phyloP scores from a whole-genome alignment of 2,113 vertebrate species.

The Anolis carolinensis region DNA sequence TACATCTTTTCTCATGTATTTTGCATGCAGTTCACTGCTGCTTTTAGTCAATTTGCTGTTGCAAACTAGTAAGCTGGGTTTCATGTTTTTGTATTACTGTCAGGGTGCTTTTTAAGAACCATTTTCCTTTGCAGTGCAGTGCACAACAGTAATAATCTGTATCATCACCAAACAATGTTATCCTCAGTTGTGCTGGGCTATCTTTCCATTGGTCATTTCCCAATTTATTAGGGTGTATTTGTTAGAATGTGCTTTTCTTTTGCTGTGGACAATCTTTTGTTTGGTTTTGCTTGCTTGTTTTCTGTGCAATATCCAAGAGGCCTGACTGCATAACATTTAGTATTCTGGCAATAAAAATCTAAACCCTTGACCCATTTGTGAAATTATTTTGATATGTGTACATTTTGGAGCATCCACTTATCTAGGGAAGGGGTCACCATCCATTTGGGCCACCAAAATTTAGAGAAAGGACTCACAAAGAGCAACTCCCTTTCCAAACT shows the following conservation, averaged over 20 bases:
- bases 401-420: neutral
- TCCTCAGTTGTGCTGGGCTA: constrained; percentile 44
- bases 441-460: neutral
- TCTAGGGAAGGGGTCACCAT: too few relatives aligned
- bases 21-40: constrained; percentile 27
- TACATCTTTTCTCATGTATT: constrained; percentile 23
- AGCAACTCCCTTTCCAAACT: neutral
- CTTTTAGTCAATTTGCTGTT: constrained; percentile 2
- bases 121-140: constrained; percentile 20
- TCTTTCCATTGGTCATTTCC: constrained; percentile 63
- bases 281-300: constrained; percentile 71
- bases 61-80: constrained; percentile 34
- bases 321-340: constrained; percentile 66
- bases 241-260: constrained; percentile 62
- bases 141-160: constrained; percentile 27
- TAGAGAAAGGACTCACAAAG: neutral
- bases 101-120: neutral
- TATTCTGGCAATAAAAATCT: constrained; percentile 80
- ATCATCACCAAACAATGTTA: constrained; percentile 34
- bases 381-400: constrained; percentile 13
- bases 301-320: constrained; percentile 55
- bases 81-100: constrained; percentile 3
- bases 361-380: constrained; percentile 69
- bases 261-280: constrained; percentile 62
- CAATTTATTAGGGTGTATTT: constrained; percentile 52